Base-by-base conservation (phyloP, 1,140 invertebrate genomes). In the Lepidurus couesii region DNA sequence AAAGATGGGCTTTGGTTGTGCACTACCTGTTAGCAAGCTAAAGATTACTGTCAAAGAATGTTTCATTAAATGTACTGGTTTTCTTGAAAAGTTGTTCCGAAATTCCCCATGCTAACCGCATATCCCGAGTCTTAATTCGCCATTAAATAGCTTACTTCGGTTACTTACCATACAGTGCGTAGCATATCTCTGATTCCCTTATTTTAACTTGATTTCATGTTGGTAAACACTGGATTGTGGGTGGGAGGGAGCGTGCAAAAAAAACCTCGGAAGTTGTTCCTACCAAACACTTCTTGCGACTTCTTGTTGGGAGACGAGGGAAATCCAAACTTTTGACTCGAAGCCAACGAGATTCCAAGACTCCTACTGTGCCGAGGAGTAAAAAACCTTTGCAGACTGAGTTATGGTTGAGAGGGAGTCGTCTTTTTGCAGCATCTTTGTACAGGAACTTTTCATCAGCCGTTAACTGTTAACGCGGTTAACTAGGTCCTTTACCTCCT, bases 401-500 rank as follows among this genome's bases (percentile, higher is more conserved):
- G 53, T 65, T 65, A 65, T 65, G 53, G 53, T 65, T 65, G 16
- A 65, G 53, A 65, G 13, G 7, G 7, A 21, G 21, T 16, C 9
- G 8, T 65, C 53, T 65, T 65, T 65, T 65, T 65, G 53, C 53
- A 65, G 53, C 53, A 65, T 65, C n/a, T 11, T 65, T 65, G n/a
- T 65, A 65, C 53, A 21, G n/a, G 13, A 65, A 65, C 16, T 65
- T 65, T 65, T 65, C 53, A 65, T 65, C 53, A 65, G 53, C 53
- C 53, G 53, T 65, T 65, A 65, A 65, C 53, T 65, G 53, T 65
- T 65, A 65, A 65, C 53, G 53, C 53, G 53, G 53, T 65, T 65
- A 65, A 65, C 53, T 65, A 65, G 53, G 53, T 16, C 53, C 53
- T 65, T 65, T 21, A 7, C 53, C 21, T 65, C 53, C 3, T 7